Evolutionary conservation across 1,140 invertebrate species (phyloP), one percentile per base, ranked within the genome.

Genomic region (Antheraea mylitta): DNA sequence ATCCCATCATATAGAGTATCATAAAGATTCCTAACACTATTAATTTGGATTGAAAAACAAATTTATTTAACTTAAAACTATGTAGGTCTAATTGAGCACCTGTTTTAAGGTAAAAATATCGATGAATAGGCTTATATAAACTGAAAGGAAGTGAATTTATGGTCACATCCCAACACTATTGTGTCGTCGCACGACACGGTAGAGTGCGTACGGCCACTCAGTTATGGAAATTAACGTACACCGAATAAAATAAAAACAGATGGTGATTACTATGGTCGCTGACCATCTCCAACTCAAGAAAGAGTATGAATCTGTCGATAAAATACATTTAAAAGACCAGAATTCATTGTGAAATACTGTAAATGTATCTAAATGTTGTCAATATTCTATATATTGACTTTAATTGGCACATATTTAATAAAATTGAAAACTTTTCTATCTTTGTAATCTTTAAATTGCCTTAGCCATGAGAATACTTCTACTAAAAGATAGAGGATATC

Each of bases 241-340:
- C 58, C 66, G 66, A 79, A 77, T 83, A 80, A 86, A 81, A 88
- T 89, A 88, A 90, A 90, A 89, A 91, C 86, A 89, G 71, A 70
- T 70, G 75, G 80, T 86, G 87, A 88, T 89, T 89, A 81, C 79
- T 77, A 82, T 87, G 82, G 77, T 75, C 86, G 86, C 77, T 86
- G 88, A 81, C 81, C 76, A 75, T 70, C 72, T 68, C 71, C 71
- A 66, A 68, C 67, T 72, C 69, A 74, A 69, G 72, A 65, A 74
- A 76, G 67, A 72, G 71, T 71, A 64, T 69, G 58, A 36, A 61
- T 30, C 18, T 64, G 64, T 66, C 58, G 53, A 38, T 38, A 30
- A 22, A 66, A 66, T 19, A 66, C 16, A 53, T 16, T n/a, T 42
- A 42, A 42, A 42, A 11, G 11, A 9, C 7, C 7, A 42, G 11